Base-by-base conservation (phyloP, 2,113 vertebrate species). In the Acanthochromis polyacanthus region DNA sequence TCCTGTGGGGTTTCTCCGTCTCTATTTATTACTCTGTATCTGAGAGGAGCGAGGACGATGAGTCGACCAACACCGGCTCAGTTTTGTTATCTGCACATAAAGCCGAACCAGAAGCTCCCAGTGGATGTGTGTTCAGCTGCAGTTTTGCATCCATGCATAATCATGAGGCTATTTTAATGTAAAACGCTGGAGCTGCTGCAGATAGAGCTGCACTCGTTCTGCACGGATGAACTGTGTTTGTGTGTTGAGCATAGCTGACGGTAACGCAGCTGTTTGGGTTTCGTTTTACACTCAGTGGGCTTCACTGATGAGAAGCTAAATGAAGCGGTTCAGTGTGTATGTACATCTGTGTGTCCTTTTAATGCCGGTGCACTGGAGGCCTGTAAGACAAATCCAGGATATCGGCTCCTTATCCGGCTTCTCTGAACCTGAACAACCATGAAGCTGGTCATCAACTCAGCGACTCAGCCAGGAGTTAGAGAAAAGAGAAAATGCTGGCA, bases 161-260 rank as follows among this genome's bases (percentile, higher is more conserved):
- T 61, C 78, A 88, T 65, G 78, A 84, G 72, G 81, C 10, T 55
- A 67, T 85, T 88, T 84, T 75, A 48, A 81, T 84, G 80, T 67
- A 63, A 87, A 85, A 83, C 4, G 50, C 80, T 77, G 22, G 10
- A 20, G 68, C 84, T 76, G 84, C 64, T 52, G 73, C 51, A 48
- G 38, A 38, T 38, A 30, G 58, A 52, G 25, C 64, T 32, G 75
- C 22, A 53, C 30, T 83, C n/a, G 80, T 70, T 83, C 68, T 80
- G 75, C 82, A 43, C 68, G 71, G 56, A 69, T 85, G 71, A 74
- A 58, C 36, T 66, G 19, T 68, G 75, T 64, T 57, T 71, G 59
- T 83, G 71, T 78, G 6, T 32, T 38, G 45, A 55, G 63, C 72
- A 32, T 46, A 56, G 40, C 77, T 81, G 68, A 28, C 60, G 55